A percentile compares a stretch with the other conserved stretches of the same genome.
phyloP scores from a whole-genome alignment of 2,797 vertebrate species.

The Takifugu ocellatus region DNA sequence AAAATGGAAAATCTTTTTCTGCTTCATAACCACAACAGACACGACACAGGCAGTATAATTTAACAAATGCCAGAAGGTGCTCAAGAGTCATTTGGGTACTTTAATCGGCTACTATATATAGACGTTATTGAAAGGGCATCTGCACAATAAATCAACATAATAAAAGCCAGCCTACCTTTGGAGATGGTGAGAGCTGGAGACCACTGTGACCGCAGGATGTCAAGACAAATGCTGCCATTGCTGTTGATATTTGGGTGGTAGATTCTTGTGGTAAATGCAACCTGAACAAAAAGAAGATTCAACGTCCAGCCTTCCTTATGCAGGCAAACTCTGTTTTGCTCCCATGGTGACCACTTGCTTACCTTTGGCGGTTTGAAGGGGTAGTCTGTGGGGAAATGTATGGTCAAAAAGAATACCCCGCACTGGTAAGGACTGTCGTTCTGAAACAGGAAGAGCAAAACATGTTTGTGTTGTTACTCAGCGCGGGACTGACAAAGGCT shows the following conservation, averaged over 20 bases:
- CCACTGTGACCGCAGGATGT: conserved; percentile 90
- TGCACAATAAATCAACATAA: too few species aligned
- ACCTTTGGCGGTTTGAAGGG: conserved; percentile 87
- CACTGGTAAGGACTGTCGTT: conserved; percentile 86
- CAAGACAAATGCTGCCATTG: conserved; percentile 82
- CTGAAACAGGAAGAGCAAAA: conserved; percentile 64
- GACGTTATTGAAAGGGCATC: too few species aligned
- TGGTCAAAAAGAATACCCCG: conserved; percentile 85
- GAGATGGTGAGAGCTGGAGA: conserved; percentile 93
- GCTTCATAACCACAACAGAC: too few species aligned
- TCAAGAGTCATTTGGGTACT: too few species aligned
- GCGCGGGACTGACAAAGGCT: not conserved
- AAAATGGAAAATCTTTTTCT: too few species aligned
- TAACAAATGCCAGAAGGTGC: too few species aligned
- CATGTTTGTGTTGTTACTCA: conserved; percentile 64
- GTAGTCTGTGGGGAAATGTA: conserved; percentile 86
- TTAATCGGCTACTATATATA: too few species aligned
- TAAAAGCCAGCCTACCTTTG: conserved; percentile 79
- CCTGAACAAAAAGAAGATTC: conserved; percentile 65
- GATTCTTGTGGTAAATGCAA: conserved; percentile 91
- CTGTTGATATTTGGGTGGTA: conserved; percentile 83
- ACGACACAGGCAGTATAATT: too few species aligned
- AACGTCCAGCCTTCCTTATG: not conserved
- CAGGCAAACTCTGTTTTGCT: not conserved
- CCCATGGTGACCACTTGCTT: conserved; percentile 15